These are phyloP conservation scores for Carcina quercana DNA, from an alignment of 2,888 invertebrate species.

Conservation along the genomic window DNA sequence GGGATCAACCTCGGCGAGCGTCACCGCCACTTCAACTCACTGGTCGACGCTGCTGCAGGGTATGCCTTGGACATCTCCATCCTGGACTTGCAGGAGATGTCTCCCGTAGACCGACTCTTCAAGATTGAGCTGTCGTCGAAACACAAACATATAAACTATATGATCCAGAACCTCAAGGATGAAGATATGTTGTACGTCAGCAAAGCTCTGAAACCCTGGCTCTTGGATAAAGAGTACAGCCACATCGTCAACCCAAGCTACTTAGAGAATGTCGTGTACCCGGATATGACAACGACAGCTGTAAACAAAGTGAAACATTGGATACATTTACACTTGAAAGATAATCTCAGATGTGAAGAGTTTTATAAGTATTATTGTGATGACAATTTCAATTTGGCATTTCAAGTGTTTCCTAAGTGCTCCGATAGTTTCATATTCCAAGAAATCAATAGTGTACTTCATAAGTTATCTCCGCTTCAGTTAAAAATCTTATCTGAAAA, in stretches of 20 bases:
- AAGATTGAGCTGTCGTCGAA: no score
- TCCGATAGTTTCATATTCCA: constrained; percentile 27
- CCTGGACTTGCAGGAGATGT: no score
- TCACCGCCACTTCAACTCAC: no score
- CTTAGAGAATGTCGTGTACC: constrained; percentile 39
- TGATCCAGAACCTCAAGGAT: constrained; percentile 38
- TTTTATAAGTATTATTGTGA: constrained; percentile 41
- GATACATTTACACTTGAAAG: constrained; percentile 30
- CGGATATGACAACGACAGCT: constrained; percentile 43
- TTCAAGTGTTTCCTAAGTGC: constrained; percentile 38
- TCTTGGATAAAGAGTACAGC: constrained; percentile 27
- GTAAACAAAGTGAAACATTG: constrained; percentile 40
- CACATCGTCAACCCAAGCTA: constrained; percentile 39
- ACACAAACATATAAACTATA: no score
- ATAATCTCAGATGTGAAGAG: constrained; percentile 28
- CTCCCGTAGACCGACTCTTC: no score
- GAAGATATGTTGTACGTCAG: constrained; percentile 49
- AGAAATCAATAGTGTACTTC: constrained; percentile 27
- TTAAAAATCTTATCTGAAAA: constrained; percentile 39
- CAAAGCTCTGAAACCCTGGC: constrained; percentile 44
- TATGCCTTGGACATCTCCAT: no score
- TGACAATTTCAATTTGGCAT: constrained; percentile 25
- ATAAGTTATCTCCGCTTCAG: constrained; percentile 31
- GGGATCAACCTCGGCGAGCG: no score
- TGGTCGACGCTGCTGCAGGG: no score